A percentile compares a stretch with the other conserved stretches of the same genome.
Conservation (phyloP, 2,888 invertebrate species). For the Coleophora flavipennella region DNA sequence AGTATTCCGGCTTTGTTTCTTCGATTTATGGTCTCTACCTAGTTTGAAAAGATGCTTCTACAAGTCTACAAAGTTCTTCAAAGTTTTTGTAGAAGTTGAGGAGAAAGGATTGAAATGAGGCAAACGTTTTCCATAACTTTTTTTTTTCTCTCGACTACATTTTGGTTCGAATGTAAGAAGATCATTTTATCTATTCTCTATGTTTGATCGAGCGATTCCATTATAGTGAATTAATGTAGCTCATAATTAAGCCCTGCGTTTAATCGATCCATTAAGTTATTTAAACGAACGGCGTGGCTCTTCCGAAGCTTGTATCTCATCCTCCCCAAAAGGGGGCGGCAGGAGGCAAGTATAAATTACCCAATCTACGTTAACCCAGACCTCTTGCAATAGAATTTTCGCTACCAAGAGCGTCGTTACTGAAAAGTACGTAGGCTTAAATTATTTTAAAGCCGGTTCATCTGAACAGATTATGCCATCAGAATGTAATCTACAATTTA, state of each 20-base stretch:
- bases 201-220: background rate
- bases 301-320: constrained; percentile 46
- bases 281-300: constrained; percentile 57
- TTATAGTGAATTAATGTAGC: constrained; percentile 36
- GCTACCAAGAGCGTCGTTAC: constrained; percentile 50
- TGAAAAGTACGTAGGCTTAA: constrained; percentile 59
- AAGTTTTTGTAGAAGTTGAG: no score
- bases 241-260: constrained; percentile 48
- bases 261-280: constrained; percentile 64
- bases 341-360: constrained; percentile 68
- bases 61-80: no score
- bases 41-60: no score
- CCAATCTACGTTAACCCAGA: constrained; percentile 66
- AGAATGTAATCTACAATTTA: constrained; percentile 5
- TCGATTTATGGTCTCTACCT: no score
- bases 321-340: constrained; percentile 31
- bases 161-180: no score
- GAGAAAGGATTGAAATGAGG: no score
- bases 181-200: no score
- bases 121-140: no score
- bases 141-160: no score
- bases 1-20: no score
- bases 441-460: constrained; percentile 36
- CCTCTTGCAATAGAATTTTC: constrained; percentile 63
- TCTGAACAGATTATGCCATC: constrained; percentile 31